Evolutionary conservation across 2,797 vertebrate genomes (phyloP).

Genomic region (Premnoplex brunnescens): DNA sequence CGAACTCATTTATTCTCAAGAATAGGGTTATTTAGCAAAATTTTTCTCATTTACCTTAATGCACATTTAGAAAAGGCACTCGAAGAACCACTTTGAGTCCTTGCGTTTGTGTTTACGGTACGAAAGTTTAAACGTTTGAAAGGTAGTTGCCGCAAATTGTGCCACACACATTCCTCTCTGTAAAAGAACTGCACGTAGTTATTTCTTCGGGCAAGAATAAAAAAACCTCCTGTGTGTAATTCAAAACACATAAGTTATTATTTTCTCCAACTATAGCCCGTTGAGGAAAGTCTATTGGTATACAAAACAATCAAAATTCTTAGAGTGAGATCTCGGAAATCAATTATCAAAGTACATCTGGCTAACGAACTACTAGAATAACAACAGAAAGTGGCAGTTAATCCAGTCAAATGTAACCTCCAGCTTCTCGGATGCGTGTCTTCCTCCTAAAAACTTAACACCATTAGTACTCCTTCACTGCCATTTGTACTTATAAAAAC

Average conservation of each 20-base stretch:
- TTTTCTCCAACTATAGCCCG: neutral
- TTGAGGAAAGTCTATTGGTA: neutral
- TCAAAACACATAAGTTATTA: neutral
- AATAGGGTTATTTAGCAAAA: neutral
- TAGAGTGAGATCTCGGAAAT: neutral
- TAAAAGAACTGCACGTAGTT: neutral
- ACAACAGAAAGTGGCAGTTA: neutral
- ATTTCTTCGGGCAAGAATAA: neutral
- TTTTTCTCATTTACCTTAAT: slow-evolving; percentile 33
- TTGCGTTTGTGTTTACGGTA: neutral
- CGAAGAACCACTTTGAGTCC: neutral
- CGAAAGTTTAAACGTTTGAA: neutral
- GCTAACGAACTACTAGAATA: neutral
- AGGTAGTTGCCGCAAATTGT: neutral
- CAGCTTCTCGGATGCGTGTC: neutral
- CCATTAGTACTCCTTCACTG: neutral
- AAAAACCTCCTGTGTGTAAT: neutral
- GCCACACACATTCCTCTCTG: neutral
- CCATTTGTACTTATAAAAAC: neutral
- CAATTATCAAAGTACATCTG: neutral
- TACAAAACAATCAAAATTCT: neutral
- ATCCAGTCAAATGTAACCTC: slow-evolving; percentile 5
- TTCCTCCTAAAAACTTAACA: neutral
- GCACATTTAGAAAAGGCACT: neutral
- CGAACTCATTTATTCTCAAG: neutral